These are phyloP conservation scores for Drosophila arizonae DNA, from an alignment of 1,140 invertebrate genomes.

Conservation along the genomic window DNA sequence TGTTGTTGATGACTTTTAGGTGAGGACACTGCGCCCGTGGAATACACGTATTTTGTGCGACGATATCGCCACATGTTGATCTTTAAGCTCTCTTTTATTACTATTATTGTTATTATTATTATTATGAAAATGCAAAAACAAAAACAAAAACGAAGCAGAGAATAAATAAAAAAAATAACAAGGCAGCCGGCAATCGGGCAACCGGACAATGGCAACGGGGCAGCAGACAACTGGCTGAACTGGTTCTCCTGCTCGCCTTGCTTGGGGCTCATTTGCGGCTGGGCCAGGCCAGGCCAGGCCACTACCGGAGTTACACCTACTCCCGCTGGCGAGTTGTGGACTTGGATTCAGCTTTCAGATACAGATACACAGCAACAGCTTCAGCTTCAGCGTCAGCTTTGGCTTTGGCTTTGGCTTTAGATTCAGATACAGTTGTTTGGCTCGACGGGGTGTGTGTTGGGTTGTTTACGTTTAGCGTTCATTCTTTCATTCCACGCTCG, in stretches of 20 bases:
- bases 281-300: constrained; percentile 4
- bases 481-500: constrained; percentile 71
- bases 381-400: background rate
- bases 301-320: constrained; percentile 71
- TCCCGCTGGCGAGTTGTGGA: constrained; percentile 41
- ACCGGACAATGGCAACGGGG: constrained; percentile 4
- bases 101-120: constrained; percentile 29
- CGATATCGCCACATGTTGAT: constrained; percentile 42
- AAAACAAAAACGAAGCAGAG: background rate
- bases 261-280: constrained; percentile 25
- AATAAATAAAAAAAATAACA: background rate
- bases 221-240: constrained; percentile 27
- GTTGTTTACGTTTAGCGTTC: constrained; percentile 76
- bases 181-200: constrained; percentile 3
- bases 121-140: constrained; percentile 44
- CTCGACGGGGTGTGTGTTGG: constrained; percentile 45
- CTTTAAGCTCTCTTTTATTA: constrained; percentile 40
- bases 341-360: constrained; percentile 26
- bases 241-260: constrained; percentile 26
- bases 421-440: constrained; percentile 23
- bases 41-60: constrained; percentile 20
- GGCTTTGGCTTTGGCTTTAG: constrained; percentile 11
- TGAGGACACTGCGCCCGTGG: background rate
- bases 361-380: constrained; percentile 13
- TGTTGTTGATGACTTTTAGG: constrained; percentile 14